These are phyloP conservation scores for Drosophila sturtevanti DNA, from an alignment of 1,140 invertebrate genomes.

Conservation along the genomic window DNA sequence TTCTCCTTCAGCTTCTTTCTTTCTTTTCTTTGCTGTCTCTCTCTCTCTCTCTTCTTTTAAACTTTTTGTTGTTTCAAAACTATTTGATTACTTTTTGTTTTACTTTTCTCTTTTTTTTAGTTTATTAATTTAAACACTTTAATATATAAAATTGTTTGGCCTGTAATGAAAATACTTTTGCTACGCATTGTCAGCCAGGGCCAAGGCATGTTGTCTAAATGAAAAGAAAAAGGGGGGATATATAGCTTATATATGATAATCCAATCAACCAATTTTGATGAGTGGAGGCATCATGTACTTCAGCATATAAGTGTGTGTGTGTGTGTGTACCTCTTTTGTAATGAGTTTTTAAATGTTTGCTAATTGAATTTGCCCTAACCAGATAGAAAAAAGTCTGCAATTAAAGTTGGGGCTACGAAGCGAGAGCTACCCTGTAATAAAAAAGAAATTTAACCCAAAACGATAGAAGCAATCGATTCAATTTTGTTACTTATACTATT, in stretches of 20 bases:
- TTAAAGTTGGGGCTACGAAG: not conserved
- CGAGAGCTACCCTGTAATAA: not conserved
- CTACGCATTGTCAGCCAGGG: slow-evolving; percentile 73
- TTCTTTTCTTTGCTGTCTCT: slow-evolving; percentile 30
- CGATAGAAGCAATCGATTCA: not conserved
- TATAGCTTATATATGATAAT: not conserved
- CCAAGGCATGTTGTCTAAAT: slow-evolving; percentile 61
- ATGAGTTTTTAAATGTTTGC: slow-evolving; percentile 17
- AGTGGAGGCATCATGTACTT: not conserved
- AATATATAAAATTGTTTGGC: slow-evolving; percentile 76
- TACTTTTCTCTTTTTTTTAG: slow-evolving; percentile 6
- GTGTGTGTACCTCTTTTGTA: slow-evolving; percentile 16
- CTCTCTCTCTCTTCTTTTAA: no score
- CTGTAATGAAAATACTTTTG: slow-evolving; percentile 75
- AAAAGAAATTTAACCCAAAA: not conserved
- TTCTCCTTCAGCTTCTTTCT: slow-evolving; percentile 38
- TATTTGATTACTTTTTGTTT: not conserved
- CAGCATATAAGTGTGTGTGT: not conserved
- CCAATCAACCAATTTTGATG: slow-evolving; percentile 18
- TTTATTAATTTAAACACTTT: slow-evolving; percentile 70
- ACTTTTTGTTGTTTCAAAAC: slow-evolving; percentile 21
- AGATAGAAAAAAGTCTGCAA: not conserved
- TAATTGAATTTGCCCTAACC: slow-evolving; percentile 16
- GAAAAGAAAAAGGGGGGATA: not conserved
- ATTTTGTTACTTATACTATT: no score